Conservation (phyloP, 1,140 invertebrate genomes). For the Zaprionus tsacasi region DNA sequence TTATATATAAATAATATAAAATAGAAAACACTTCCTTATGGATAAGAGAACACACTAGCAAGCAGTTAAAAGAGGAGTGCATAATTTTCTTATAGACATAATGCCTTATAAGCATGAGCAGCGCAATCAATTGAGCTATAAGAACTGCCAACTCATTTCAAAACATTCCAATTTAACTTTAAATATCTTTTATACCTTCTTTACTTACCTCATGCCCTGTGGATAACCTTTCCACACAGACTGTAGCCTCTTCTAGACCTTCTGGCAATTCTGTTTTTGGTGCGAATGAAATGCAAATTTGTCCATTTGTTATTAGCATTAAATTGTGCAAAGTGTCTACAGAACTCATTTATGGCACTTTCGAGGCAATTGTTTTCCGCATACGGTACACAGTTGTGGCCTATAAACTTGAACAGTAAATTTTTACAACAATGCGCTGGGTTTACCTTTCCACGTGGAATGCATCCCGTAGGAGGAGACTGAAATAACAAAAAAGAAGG, state of each 20-base stretch:
- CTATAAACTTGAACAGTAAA: constrained; percentile 71
- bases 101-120: background rate
- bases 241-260: background rate
- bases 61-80: background rate
- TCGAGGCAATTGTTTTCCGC: constrained; percentile 43
- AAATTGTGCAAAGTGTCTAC: constrained; percentile 39
- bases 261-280: background rate
- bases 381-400: constrained; percentile 66
- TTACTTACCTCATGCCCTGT: background rate
- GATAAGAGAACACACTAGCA: background rate
- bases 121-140: background rate
- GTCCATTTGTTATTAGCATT: constrained; percentile 37
- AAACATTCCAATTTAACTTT: background rate
- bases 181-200: background rate
- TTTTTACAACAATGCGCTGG: constrained; percentile 71
- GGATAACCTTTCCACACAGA: background rate
- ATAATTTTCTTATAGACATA: background rate
- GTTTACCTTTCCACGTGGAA: constrained; percentile 20
- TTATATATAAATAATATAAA: too few relatives aligned
- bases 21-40: background rate
- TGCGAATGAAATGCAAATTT: constrained; percentile 59
- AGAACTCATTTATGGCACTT: constrained; percentile 38
- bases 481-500: constrained; percentile 32
- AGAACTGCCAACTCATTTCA: background rate
- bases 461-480: constrained; percentile 44